Evolutionary conservation across 2,797 vertebrate genomes (phyloP).

Genomic region (Limosa lapponica): DNA sequence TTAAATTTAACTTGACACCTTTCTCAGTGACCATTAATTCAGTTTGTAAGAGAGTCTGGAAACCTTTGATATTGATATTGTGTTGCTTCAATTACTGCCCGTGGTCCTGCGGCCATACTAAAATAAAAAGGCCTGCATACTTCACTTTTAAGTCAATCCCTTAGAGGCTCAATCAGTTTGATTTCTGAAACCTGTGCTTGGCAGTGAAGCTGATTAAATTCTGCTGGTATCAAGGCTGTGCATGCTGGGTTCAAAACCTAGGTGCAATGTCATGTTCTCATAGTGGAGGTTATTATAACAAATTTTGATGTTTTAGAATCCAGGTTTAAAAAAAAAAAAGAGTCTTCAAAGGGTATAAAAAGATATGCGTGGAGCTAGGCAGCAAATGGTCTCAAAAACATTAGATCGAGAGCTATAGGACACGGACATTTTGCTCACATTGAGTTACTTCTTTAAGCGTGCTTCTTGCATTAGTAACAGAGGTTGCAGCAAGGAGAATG

Average conservation of each 20-base stretch:
- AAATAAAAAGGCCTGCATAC: constrained; percentile 40
- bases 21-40: constrained; percentile 35
- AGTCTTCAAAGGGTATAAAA: background rate
- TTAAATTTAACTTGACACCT: constrained; percentile 23
- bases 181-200: constrained; percentile 49
- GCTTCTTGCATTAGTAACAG: background rate
- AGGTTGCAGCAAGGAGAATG: background rate
- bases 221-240: background rate
- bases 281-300: background rate
- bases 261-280: background rate
- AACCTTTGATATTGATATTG: constrained; percentile 41
- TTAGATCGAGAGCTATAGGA: background rate
- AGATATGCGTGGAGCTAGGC: background rate
- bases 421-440: fast-evolving
- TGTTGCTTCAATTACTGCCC: constrained; percentile 32
- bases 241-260: constrained; percentile 1
- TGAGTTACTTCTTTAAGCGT: background rate
- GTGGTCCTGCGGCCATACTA: background rate
- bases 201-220: constrained; percentile 47
- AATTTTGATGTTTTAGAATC: background rate
- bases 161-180: constrained; percentile 50
- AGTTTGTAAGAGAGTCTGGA: background rate
- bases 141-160: constrained; percentile 49
- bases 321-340: background rate
- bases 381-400: background rate